A percentile compares a stretch with the other conserved stretches of the same genome.
phyloP scores from a whole-genome alignment of 2,888 invertebrate genomes.

The Odontocerum albicorne region DNA sequence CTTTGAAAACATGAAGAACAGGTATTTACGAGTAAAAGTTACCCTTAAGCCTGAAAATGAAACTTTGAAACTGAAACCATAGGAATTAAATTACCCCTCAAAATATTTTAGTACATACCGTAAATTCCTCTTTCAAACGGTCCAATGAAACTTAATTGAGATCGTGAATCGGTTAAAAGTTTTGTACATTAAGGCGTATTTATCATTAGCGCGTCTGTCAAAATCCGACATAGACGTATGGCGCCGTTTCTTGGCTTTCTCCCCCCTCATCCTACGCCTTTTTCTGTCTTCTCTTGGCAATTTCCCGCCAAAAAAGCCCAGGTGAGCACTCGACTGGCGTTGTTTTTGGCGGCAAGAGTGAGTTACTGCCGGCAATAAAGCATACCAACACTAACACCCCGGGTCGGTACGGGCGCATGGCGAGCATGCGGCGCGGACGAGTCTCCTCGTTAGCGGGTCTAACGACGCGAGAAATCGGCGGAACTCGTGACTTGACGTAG shows the following conservation, averaged over 20 bases:
- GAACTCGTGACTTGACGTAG: constrained; percentile 10
- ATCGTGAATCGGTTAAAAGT: too few relatives aligned
- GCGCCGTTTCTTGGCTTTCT: constrained; percentile 7
- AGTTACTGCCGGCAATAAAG: constrained; percentile 24
- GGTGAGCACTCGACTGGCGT: constrained; percentile 13
- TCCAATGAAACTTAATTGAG: too few relatives aligned
- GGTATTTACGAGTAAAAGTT: too few relatives aligned
- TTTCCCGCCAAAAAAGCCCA: constrained; percentile 5
- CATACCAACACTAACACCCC: constrained; percentile 13
- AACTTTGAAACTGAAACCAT: too few relatives aligned
- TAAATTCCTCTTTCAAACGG: too few relatives aligned
- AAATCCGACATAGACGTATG: constrained; percentile 9
- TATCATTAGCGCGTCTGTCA: constrained; percentile 11
- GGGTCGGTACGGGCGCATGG: too few relatives aligned
- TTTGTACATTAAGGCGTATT: constrained; percentile 9
- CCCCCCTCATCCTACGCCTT: neutral
- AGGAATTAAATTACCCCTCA: too few relatives aligned
- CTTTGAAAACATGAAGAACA: too few relatives aligned
- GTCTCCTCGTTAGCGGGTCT: constrained; percentile 29
- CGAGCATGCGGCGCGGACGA: too few relatives aligned
- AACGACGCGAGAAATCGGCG: constrained; percentile 31
- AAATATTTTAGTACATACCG: too few relatives aligned
- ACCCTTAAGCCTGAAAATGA: too few relatives aligned
- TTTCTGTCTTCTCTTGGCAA: constrained; percentile 12
- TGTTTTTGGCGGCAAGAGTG: constrained; percentile 23